These are phyloP conservation scores for Aplocera efformata DNA, from an alignment of 2,888 invertebrate species.

Conservation along the genomic window DNA sequence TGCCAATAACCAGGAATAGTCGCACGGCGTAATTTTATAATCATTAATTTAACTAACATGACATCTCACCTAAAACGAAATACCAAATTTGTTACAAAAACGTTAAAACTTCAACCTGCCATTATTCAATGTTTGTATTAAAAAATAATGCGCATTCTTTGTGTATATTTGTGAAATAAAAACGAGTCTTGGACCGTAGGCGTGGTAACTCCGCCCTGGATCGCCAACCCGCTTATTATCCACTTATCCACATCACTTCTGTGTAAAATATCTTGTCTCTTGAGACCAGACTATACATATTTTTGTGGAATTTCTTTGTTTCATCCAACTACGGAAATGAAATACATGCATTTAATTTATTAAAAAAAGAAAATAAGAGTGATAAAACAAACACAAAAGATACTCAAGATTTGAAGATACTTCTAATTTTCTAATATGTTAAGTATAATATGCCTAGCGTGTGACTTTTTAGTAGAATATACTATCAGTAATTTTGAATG, in stretches of 20 bases:
- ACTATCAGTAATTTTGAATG: too few species aligned
- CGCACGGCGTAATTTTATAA: too few species aligned
- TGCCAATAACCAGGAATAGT: too few species aligned
- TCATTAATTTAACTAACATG: too few species aligned
- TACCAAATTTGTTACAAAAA: not conserved
- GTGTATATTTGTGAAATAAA: conserved; percentile 32
- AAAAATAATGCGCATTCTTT: conserved; percentile 12
- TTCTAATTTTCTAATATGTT: too few species aligned
- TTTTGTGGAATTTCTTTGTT: conserved; percentile 17
- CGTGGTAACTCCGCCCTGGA: conserved; percentile 62
- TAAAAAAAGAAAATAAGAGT: too few species aligned
- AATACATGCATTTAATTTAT: too few species aligned
- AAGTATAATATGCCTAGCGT: too few species aligned
- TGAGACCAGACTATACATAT: conserved; percentile 12
- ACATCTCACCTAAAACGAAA: not conserved
- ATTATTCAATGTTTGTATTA: conserved; percentile 28
- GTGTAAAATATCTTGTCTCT: conserved; percentile 49
- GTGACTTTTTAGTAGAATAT: too few species aligned
- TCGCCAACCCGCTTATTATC: conserved; percentile 67
- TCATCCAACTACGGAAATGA: conserved; percentile 1
- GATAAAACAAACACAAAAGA: too few species aligned
- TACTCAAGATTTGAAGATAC: too few species aligned
- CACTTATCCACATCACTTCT: conserved; percentile 77
- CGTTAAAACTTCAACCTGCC: conserved; percentile 8
- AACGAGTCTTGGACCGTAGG: conserved; percentile 55